These are phyloP conservation scores for Thumatha senex DNA, from an alignment of 2,888 invertebrate genomes.

Conservation along the genomic window DNA sequence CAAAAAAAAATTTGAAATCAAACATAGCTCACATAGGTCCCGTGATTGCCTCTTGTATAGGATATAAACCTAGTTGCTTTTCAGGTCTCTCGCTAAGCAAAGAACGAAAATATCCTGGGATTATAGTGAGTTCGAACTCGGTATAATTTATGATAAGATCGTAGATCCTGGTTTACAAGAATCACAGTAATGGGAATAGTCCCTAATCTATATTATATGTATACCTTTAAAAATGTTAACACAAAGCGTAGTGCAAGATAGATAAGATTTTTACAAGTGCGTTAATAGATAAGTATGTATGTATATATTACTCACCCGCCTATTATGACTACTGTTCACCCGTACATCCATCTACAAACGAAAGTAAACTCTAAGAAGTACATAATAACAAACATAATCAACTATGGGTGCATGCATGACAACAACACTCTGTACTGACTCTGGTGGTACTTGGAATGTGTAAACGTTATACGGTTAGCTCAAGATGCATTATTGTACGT, in stretches of 20 bases:
- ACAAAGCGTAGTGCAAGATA: constrained; percentile 13
- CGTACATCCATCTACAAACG: constrained; percentile 84
- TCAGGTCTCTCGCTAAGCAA: no score
- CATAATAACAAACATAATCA: constrained; percentile 48
- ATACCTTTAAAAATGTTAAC: constrained; percentile 30
- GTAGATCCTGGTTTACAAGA: no score
- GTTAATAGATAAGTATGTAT: constrained; percentile 55
- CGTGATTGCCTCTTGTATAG: no score
- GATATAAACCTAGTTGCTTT: no score
- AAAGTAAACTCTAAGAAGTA: constrained; percentile 77
- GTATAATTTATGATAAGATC: no score
- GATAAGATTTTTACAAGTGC: constrained; percentile 34
- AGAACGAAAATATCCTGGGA: no score
- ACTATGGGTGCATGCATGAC: constrained; percentile 39
- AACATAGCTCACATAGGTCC: no score
- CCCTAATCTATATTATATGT: not conserved
- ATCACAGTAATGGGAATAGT: no score
- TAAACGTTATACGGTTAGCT: not conserved
- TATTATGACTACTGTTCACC: constrained; percentile 83
- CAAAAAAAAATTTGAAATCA: no score
- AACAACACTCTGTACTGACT: constrained; percentile 20
- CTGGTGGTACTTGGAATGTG: constrained; percentile 3
- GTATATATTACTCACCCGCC: constrained; percentile 78
- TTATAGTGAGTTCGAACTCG: no score
- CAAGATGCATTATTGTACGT: no score